These are phyloP conservation scores for Ranitomeya imitator DNA, from an alignment of 2,113 vertebrate species.

Conservation along the genomic window DNA sequence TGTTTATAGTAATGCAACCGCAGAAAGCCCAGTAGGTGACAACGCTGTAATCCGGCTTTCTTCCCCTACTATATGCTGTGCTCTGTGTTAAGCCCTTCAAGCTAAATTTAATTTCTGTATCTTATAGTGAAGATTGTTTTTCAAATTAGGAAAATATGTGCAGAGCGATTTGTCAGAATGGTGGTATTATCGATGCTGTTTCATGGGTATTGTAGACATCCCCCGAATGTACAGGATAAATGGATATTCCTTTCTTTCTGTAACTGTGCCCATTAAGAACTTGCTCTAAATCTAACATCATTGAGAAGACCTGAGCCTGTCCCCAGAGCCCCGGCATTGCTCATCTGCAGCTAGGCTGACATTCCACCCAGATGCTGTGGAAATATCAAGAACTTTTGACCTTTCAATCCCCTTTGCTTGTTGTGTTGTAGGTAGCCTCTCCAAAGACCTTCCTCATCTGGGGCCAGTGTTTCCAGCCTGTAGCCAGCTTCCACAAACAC, in stretches of 20 bases:
- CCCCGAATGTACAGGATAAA: too few species aligned
- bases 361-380: conserved; percentile 20
- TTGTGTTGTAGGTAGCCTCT: conserved; percentile 30
- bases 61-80: too few species aligned
- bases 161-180: too few species aligned
- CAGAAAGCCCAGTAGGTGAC: too few species aligned
- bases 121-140: too few species aligned
- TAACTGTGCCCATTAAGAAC: neutral
- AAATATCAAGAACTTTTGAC: conserved; percentile 28
- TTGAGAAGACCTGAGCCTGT: neutral
- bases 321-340: conserved; percentile 21
- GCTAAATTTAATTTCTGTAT: too few species aligned
- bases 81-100: too few species aligned
- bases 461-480: neutral
- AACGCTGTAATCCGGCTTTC: too few species aligned
- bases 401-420: conserved; percentile 27
- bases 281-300: neutral
- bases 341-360: conserved; percentile 36
- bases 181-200: too few species aligned
- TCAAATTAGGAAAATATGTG: too few species aligned
- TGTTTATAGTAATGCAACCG: too few species aligned
- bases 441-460: conserved; percentile 15
- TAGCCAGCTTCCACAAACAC: conserved; percentile 1
- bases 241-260: neutral
- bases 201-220: too few species aligned